A percentile compares a stretch with the other conserved stretches of the same genome.
Evolutionary conservation across 2,113 vertebrate species (phyloP).

Genomic region (Benitochromis conjunctus): DNA sequence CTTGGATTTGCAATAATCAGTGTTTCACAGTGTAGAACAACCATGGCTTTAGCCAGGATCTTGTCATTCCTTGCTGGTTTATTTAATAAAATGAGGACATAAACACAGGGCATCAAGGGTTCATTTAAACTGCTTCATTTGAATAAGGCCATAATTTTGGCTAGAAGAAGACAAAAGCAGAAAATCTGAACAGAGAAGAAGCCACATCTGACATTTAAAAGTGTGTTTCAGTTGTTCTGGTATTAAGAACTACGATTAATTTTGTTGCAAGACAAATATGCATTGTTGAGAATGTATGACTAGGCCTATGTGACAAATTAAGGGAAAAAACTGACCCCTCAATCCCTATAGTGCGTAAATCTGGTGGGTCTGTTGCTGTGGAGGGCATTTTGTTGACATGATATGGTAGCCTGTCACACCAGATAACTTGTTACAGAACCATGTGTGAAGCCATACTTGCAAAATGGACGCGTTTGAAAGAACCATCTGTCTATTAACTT

Average conservation of each 20-base stretch:
- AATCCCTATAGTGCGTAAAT: not conserved
- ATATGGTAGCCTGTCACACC: not conserved
- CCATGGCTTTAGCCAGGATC: not conserved
- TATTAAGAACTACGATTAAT: not conserved
- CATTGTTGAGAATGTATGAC: not conserved
- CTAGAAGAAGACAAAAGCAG: not conserved
- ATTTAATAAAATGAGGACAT: not conserved
- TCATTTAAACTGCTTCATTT: not conserved
- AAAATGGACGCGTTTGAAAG: not conserved
- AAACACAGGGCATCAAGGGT: not conserved
- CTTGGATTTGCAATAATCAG: not conserved
- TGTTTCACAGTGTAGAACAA: not conserved
- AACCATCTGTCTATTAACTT: not conserved
- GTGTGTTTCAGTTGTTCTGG: not conserved
- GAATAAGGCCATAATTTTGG: not conserved
- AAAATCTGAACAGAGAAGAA: not conserved
- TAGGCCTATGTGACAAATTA: not conserved
- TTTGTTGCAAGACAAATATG: not conserved
- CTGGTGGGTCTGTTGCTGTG: not conserved
- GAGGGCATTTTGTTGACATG: not conserved
- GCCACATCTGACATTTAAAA: not conserved
- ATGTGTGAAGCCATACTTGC: not conserved
- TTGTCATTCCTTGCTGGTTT: not conserved
- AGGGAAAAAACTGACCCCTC: not conserved
- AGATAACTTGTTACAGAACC: not conserved